phyloP scores from a whole-genome alignment of 2,888 invertebrate genomes.

The Charanyca ferruginea region DNA sequence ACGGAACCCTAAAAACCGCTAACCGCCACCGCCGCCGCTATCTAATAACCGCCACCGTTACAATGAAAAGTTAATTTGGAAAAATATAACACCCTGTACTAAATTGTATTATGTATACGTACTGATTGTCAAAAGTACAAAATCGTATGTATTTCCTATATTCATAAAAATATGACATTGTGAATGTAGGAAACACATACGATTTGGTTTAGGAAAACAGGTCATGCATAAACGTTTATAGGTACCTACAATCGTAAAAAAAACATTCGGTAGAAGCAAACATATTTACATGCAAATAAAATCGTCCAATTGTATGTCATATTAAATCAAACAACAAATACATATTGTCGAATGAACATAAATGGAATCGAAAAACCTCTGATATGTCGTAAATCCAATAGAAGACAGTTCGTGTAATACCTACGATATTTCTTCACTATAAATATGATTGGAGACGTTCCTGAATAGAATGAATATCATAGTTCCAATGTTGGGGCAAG shows the following conservation, averaged over 20 bases:
- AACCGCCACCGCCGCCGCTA: too few species aligned
- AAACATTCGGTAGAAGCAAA: constrained; percentile 19
- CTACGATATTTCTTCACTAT: constrained; percentile 46
- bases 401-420: constrained; percentile 54
- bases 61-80: background rate
- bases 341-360: constrained; percentile 47
- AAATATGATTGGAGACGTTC: constrained; percentile 37
- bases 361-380: constrained; percentile 59
- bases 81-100: too few species aligned
- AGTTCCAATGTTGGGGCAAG: constrained; percentile 7
- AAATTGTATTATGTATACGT: too few species aligned
- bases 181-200: constrained; percentile 13
- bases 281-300: constrained; percentile 53
- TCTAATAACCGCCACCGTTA: too few species aligned
- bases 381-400: constrained; percentile 54
- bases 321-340: constrained; percentile 58
- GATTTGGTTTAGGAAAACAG: constrained; percentile 19
- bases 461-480: constrained; percentile 47
- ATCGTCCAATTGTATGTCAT: constrained; percentile 54
- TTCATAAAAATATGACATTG: background rate
- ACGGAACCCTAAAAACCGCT: too few species aligned
- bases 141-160: background rate
- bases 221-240: constrained; percentile 37
- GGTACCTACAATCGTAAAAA: constrained; percentile 31
- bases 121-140: background rate